A percentile compares a stretch with the other conserved stretches of the same genome.
These are phyloP conservation scores for Rhopilema esculentum DNA, from an alignment of 30 jellyfish, hydroid and myxozoan species.

Conservation along the genomic window DNA sequence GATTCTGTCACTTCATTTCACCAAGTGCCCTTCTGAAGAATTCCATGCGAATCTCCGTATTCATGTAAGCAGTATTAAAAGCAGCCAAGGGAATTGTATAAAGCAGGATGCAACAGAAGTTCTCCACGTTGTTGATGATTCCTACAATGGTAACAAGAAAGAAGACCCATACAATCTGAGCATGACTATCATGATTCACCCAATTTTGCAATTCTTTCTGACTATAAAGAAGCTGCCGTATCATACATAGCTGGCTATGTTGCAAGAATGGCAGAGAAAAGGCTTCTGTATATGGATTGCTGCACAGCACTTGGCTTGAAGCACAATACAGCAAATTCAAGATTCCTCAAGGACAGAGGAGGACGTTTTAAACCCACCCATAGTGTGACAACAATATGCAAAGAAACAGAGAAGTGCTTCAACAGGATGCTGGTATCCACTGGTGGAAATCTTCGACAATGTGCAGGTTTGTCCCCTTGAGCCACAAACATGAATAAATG, in stretches of 20 bases:
- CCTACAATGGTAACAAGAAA: constrained; percentile 31
- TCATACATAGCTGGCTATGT: constrained; percentile 80
- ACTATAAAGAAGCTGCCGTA: constrained; percentile 62
- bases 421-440: too few species aligned
- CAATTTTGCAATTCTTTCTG: constrained; percentile 30
- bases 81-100: constrained; percentile 58
- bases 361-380: too few species aligned
- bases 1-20: constrained; percentile 15
- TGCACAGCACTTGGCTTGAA: too few species aligned
- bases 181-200: constrained; percentile 71
- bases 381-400: too few species aligned
- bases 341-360: too few species aligned
- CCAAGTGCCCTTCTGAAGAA: constrained; percentile 27
- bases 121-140: constrained; percentile 46
- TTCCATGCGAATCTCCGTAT: background rate
- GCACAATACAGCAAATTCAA: too few species aligned
- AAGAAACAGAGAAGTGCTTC: too few species aligned
- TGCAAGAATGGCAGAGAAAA: too few species aligned
- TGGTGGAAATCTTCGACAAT: too few species aligned
- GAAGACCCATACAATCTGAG: constrained; percentile 16
- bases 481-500: too few species aligned
- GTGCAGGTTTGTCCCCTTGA: too few species aligned
- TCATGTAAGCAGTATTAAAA: constrained; percentile 38
- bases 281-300: too few species aligned
- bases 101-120: constrained; percentile 60